phyloP scores from a whole-genome alignment of 2,797 vertebrate genomes.

The Ctenosaura bakeri region DNA sequence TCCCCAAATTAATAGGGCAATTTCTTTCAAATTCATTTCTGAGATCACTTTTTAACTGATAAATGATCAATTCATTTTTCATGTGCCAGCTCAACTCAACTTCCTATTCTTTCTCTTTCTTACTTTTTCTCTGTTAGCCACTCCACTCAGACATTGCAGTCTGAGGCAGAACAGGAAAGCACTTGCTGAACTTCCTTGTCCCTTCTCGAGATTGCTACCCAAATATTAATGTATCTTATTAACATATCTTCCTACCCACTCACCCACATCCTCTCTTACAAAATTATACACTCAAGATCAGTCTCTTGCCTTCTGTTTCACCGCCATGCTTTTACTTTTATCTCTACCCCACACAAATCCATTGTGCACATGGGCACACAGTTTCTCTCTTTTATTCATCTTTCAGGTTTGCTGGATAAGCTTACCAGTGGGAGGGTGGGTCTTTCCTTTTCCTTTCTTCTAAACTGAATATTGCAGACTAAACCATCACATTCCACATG shows the following conservation, averaged over 20 bases:
- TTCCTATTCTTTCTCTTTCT: no score
- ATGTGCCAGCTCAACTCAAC: no score
- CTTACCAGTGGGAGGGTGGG: no score
- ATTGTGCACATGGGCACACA: background rate
- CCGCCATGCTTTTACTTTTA: background rate
- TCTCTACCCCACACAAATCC: background rate
- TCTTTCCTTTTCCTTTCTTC: background rate
- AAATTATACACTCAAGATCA: background rate
- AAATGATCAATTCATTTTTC: no score
- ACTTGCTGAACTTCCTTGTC: no score
- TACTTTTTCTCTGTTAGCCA: no score
- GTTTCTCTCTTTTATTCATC: no score
- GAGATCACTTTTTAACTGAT: no score
- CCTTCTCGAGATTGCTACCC: background rate
- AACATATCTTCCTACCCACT: background rate
- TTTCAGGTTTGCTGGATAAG: background rate
- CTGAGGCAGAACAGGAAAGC: no score
- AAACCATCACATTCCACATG: background rate
- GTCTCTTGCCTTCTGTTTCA: background rate
- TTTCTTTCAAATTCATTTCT: no score
- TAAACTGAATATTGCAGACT: background rate
- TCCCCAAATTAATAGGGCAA: no score
- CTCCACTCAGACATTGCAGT: no score
- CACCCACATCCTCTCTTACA: background rate
- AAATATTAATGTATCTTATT: background rate